Conservation (phyloP, 2,797 vertebrate genomes). For the Sorex maritimensis region DNA sequence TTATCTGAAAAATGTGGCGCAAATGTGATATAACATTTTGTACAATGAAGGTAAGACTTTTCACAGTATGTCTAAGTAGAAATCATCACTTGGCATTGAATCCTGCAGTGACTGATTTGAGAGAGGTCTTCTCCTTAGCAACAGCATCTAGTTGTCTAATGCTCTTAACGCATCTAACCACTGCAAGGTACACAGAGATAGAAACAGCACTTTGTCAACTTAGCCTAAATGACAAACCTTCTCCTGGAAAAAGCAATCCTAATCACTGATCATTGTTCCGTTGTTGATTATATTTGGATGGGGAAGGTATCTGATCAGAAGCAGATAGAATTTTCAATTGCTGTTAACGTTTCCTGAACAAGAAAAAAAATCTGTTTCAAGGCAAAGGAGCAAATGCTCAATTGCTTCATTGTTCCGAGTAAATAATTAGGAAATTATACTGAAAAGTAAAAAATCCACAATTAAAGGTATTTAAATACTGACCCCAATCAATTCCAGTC, state of each 20-base stretch:
- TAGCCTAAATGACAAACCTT: constrained; percentile 28
- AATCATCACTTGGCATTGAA: constrained; percentile 8
- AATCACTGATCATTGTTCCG: constrained; percentile 58
- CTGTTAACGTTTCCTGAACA: constrained; percentile 66
- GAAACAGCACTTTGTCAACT: constrained; percentile 20
- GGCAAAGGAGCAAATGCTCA: constrained; percentile 54
- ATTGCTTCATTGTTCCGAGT: constrained; percentile 56
- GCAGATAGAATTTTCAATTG: constrained; percentile 63
- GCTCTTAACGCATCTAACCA: neutral
- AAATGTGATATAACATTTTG: constrained; percentile 15
- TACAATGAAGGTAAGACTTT: constrained; percentile 9
- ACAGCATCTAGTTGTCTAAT: neutral
- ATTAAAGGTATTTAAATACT: constrained; percentile 46
- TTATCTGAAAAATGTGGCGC: neutral
- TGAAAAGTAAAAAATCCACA: constrained; percentile 39
- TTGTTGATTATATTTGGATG: constrained; percentile 29
- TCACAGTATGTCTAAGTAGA: neutral
- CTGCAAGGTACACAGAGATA: constrained; percentile 24
- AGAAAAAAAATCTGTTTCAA: constrained; percentile 56
- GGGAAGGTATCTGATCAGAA: constrained; percentile 34
- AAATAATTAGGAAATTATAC: constrained; percentile 70
- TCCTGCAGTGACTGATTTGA: neutral
- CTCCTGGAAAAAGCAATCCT: constrained; percentile 46
- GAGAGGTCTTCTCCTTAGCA: constrained; percentile 15
- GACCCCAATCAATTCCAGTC: constrained; percentile 61